These are phyloP conservation scores for Sparidentex hasta DNA, from an alignment of 2,797 vertebrate genomes.

Conservation along the genomic window DNA sequence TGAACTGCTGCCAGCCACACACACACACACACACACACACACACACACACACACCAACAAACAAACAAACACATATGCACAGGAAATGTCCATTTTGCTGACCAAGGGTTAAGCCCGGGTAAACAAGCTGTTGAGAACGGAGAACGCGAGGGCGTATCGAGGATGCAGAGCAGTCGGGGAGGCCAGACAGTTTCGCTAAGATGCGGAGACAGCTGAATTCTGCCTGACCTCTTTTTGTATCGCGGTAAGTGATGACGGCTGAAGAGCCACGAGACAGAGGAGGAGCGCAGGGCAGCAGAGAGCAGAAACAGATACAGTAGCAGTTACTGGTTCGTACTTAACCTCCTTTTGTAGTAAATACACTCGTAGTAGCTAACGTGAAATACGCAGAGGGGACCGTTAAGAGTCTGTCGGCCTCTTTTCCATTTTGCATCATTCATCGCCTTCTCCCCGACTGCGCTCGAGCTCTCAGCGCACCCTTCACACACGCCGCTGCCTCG, in stretches of 20 bases:
- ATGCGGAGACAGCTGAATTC: constrained; percentile 33
- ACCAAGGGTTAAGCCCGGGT: constrained; percentile 51
- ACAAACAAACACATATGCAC: constrained; percentile 38
- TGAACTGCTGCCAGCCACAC: constrained; percentile 60
- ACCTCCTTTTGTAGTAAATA: constrained; percentile 63
- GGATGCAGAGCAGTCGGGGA: constrained; percentile 11
- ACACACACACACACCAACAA: constrained; percentile 16
- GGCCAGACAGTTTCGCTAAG: constrained; percentile 11
- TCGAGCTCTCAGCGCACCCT: neutral
- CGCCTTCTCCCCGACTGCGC: neutral
- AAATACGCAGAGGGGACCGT: constrained; percentile 50
- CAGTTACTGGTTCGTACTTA: constrained; percentile 39
- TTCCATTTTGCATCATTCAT: constrained; percentile 75
- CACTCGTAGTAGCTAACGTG: constrained; percentile 54
- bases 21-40: constrained; percentile 19
- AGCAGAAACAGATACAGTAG: constrained; percentile 20
- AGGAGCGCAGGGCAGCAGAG: neutral
- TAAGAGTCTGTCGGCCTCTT: constrained; percentile 57
- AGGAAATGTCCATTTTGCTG: constrained; percentile 67
- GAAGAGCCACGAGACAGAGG: constrained; percentile 19
- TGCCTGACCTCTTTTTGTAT: constrained; percentile 48
- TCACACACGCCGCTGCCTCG: neutral
- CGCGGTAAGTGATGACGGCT: constrained; percentile 34
- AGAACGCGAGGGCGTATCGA: constrained; percentile 17
- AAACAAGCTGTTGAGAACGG: constrained; percentile 50